phyloP scores from a whole-genome alignment of 2,888 invertebrate genomes.

The Synanthedon formicaeformis region DNA sequence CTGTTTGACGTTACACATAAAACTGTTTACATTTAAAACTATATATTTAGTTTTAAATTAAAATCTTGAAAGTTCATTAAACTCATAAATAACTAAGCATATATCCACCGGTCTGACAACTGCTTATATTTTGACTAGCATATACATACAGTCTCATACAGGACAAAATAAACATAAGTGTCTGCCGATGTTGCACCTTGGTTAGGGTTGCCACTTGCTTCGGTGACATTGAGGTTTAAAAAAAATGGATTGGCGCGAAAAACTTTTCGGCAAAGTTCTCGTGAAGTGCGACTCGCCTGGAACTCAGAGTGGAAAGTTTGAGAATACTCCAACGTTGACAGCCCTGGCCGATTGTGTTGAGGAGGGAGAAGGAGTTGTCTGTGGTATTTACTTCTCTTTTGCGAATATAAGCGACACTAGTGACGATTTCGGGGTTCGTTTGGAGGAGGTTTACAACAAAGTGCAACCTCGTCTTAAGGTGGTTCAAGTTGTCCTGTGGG shows the following conservation, averaged over 20 bases:
- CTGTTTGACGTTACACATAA: not conserved
- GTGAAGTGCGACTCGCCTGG: slow-evolving; percentile 62
- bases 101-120: not conserved
- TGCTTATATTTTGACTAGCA: not conserved
- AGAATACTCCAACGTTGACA: slow-evolving; percentile 53
- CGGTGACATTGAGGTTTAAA: not conserved
- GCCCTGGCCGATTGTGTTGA: slow-evolving; percentile 57
- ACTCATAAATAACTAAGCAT: not conserved
- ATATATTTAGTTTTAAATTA: not conserved
- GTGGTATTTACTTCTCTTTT: slow-evolving; percentile 78
- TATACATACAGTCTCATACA: not conserved
- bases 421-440: slow-evolving; percentile 76
- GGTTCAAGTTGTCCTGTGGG: slow-evolving; percentile 78
- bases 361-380: slow-evolving; percentile 60
- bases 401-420: slow-evolving; percentile 76
- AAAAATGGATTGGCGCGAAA: slow-evolving; percentile 72
- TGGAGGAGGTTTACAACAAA: slow-evolving; percentile 69
- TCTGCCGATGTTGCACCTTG: not conserved
- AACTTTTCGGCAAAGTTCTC: slow-evolving; percentile 69
- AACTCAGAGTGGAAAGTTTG: slow-evolving; percentile 55
- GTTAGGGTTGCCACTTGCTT: not conserved
- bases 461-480: slow-evolving; percentile 70
- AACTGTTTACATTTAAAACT: no score
- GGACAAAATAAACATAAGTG: not conserved
- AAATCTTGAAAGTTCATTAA: slow-evolving; percentile 1